phyloP scores from a whole-genome alignment of 2,888 invertebrate genomes.

The Sthenelais limicola region DNA sequence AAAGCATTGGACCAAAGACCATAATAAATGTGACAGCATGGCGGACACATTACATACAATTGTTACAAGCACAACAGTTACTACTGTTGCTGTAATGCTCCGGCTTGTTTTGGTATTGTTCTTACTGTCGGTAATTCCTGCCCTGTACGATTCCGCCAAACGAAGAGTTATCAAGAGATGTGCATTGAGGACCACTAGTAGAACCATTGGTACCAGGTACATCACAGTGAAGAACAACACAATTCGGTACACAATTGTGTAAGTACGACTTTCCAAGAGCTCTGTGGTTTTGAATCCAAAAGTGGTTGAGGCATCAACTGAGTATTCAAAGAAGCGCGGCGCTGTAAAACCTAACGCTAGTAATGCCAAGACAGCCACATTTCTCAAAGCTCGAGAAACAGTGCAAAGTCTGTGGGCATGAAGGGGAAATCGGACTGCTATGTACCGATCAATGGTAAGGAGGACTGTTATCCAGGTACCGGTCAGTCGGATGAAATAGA shows the following conservation, averaged over 20 bases:
- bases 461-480: conserved; percentile 52
- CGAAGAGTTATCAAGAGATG: conserved; percentile 43
- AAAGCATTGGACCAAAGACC: conserved; percentile 45
- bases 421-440: conserved; percentile 52
- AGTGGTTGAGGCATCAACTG: not conserved
- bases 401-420: conserved; percentile 52
- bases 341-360: conserved; percentile 45
- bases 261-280: conserved; percentile 42
- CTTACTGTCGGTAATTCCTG: conserved; percentile 21
- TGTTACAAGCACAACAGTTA: conserved; percentile 47
- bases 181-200: conserved; percentile 50
- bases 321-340: conserved; percentile 51
- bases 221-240: conserved; percentile 47
- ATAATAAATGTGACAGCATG: conserved; percentile 50
- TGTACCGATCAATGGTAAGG: conserved; percentile 52
- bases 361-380: conserved; percentile 43
- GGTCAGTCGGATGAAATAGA: conserved; percentile 47
- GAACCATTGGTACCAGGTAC: conserved; percentile 49
- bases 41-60: conserved; percentile 50
- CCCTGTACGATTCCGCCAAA: conserved; percentile 23
- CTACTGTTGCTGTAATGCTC: conserved; percentile 45
- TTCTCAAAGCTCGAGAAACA: conserved; percentile 38
- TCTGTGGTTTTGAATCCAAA: conserved; percentile 27
- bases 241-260: conserved; percentile 50
- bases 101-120: conserved; percentile 23